Conservation (phyloP, 1,140 invertebrate genomes). For the Drosophila micromelanica region DNA sequence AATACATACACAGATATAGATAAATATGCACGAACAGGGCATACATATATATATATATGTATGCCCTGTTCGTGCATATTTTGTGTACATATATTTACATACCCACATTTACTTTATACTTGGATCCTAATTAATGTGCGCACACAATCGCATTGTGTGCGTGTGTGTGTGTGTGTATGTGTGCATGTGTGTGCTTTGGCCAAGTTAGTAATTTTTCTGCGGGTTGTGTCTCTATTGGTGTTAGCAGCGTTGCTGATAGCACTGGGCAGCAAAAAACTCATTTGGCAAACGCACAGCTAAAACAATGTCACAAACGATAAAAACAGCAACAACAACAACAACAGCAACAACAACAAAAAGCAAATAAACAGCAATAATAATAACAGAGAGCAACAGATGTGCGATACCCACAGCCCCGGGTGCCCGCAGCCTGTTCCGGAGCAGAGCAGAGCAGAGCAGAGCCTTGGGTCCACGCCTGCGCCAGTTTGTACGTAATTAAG, state of each 20-base stretch:
- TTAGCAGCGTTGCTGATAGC: slow-evolving; percentile 25
- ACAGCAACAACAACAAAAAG: slow-evolving; percentile 2
- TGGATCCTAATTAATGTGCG: slow-evolving; percentile 71
- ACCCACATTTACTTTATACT: slow-evolving; percentile 35
- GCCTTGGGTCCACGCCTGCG: slow-evolving; percentile 11
- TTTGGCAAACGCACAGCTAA: slow-evolving; percentile 32
- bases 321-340: slow-evolving; percentile 28
- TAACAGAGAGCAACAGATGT: slow-evolving; percentile 32
- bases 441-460: not conserved
- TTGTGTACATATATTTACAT: slow-evolving; percentile 4
- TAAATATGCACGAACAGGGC: too few species aligned
- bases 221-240: slow-evolving; percentile 9
- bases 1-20: slow-evolving; percentile 13
- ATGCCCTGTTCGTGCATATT: not conserved
- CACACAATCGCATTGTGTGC: not conserved
- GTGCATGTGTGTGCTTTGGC: not conserved
- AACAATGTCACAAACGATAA: slow-evolving; percentile 25
- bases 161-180: too few species aligned
- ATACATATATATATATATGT: slow-evolving; percentile 25
- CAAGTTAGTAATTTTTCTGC: slow-evolving; percentile 33
- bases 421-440: not conserved
- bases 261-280: slow-evolving; percentile 26
- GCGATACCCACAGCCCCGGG: not conserved
- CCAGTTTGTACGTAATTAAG: slow-evolving; percentile 58
- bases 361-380: slow-evolving; percentile 1